Evolutionary conservation across 2,797 vertebrate genomes (phyloP).

Genomic region (Leptodactylus fallax): DNA sequence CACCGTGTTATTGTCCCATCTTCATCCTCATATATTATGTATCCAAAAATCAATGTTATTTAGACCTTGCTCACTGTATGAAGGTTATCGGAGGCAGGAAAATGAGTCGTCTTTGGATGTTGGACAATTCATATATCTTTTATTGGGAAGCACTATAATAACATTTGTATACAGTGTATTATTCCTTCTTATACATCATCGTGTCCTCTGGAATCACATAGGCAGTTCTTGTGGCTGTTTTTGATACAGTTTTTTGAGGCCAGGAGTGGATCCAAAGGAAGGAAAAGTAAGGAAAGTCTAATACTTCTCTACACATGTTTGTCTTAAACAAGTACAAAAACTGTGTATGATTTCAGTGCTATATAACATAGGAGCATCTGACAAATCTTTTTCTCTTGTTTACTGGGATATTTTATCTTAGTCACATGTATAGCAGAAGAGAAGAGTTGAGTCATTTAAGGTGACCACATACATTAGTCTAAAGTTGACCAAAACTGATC

Average conservation of each 20-base stretch:
- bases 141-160: neutral
- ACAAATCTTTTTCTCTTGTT: no score
- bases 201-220: no score
- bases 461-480: no score
- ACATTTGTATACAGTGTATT: neutral
- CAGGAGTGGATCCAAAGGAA: no score
- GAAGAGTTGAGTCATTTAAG: no score
- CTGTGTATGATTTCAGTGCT: no score
- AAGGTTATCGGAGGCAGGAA: constrained; percentile 33
- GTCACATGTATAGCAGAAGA: no score
- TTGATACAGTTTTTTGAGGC: no score
- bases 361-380: no score
- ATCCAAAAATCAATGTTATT: constrained; percentile 50
- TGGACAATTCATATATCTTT: neutral
- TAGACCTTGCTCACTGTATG: constrained; percentile 39
- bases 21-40: constrained; percentile 48
- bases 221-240: no score
- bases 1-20: constrained; percentile 25
- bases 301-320: neutral
- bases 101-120: neutral
- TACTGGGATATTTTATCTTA: no score
- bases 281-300: neutral
- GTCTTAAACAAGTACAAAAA: neutral
- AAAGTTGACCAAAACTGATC: no score
- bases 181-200: neutral